phyloP scores from a whole-genome alignment of 2,888 invertebrate genomes.

The Euclidia mi region DNA sequence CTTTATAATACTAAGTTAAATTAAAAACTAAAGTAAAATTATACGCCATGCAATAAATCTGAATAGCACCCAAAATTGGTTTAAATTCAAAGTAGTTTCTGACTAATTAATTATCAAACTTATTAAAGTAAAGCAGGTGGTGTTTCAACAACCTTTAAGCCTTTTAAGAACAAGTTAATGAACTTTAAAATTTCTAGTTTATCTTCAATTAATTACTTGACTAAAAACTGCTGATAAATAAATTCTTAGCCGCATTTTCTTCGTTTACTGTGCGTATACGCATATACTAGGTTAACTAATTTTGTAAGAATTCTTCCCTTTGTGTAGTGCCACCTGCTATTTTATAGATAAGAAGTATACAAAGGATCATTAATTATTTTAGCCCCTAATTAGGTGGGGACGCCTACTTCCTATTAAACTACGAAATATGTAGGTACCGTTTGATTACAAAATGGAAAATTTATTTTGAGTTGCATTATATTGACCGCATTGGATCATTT shows the following conservation, averaged over 20 bases:
- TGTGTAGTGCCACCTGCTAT: conserved; percentile 52
- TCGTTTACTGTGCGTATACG: conserved; percentile 28
- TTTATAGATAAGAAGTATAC: conserved; percentile 56
- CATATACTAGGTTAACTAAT: conserved; percentile 49
- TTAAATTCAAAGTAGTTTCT: neutral
- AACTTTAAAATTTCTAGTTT: conserved; percentile 35
- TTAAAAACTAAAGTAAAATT: no score
- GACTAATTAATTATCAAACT: conserved; percentile 16
- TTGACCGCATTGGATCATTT: neutral
- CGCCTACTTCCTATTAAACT: conserved; percentile 38
- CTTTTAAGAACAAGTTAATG: conserved; percentile 24
- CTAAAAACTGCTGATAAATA: conserved; percentile 23
- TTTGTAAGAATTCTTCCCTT: conserved; percentile 52
- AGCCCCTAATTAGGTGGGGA: conserved; percentile 51
- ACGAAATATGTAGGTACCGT: conserved; percentile 25
- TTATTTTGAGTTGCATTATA: conserved; percentile 2
- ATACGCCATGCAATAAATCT: neutral
- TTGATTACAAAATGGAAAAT: conserved; percentile 15
- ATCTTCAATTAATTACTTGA: neutral
- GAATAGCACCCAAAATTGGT: neutral
- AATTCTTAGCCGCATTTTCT: conserved; percentile 35
- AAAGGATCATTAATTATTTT: conserved; percentile 50
- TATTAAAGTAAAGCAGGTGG: conserved; percentile 44
- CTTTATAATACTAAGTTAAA: no score
- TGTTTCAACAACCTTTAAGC: conserved; percentile 13